Conservation (phyloP, 2,797 vertebrate genomes). For the Synaphobranchus kaupii region DNA sequence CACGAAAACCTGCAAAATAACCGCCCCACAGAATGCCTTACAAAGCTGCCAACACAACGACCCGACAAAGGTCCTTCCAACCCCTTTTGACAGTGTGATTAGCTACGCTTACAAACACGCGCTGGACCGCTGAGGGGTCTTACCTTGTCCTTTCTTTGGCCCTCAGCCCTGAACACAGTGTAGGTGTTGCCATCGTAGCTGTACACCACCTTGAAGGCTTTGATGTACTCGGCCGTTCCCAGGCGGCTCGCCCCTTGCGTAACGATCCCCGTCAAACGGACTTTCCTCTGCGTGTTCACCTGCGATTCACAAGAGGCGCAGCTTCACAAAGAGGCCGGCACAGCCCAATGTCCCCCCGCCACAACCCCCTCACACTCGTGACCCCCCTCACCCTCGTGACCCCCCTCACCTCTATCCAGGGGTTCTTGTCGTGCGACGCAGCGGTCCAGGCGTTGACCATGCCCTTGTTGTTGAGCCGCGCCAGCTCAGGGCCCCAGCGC, state of each 20-base stretch:
- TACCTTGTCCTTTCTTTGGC: constrained; percentile 71
- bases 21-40: neutral
- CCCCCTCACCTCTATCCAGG: constrained; percentile 88
- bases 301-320: constrained; percentile 48
- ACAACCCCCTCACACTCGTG: neutral
- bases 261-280: constrained; percentile 84
- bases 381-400: neutral
- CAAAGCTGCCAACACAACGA: neutral
- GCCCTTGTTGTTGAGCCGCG: constrained; percentile 86
- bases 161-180: constrained; percentile 66
- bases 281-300: constrained; percentile 87
- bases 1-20: constrained; percentile 75
- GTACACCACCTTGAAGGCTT: constrained; percentile 85
- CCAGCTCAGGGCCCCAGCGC: constrained; percentile 89
- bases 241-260: constrained; percentile 89
- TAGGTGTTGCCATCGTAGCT: constrained; percentile 81
- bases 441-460: constrained; percentile 96
- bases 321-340: neutral
- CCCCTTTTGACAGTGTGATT: too few species aligned
- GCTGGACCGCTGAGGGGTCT: constrained; percentile 36
- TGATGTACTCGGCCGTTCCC: constrained; percentile 82
- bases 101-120: neutral
- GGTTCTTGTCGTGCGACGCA: constrained; percentile 84
- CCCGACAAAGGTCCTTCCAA: too few species aligned
- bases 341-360: neutral